Percentiles rank a stretch among this genome's conserved stretches.
phyloP scores from a whole-genome alignment of 2,888 invertebrate genomes.

The Lepidonotus clava region DNA sequence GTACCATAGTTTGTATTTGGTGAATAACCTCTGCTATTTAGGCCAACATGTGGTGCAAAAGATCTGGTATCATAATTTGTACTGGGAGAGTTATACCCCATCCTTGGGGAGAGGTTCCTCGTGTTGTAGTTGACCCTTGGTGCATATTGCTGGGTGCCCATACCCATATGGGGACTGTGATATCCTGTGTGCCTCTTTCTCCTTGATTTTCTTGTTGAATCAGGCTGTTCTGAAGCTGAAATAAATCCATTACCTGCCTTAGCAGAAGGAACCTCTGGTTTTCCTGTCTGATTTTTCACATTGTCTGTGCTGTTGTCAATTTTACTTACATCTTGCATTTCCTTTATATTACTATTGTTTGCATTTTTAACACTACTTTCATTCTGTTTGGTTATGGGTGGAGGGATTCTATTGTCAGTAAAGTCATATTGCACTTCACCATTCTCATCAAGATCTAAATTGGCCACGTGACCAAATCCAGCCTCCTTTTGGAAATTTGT shows the following conservation, averaged over 20 bases:
- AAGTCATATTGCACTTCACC: constrained; percentile 31
- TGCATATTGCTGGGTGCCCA: neutral
- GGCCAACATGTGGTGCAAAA: neutral
- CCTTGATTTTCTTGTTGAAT: too few species aligned
- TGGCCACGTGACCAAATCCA: neutral
- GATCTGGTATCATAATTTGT: neutral
- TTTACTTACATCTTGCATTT: too few species aligned
- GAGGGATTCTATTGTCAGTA: neutral
- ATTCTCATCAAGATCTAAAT: constrained; percentile 13
- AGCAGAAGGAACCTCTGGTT: too few species aligned
- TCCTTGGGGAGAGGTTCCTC: neutral
- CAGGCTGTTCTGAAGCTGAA: too few species aligned
- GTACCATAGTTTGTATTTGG: neutral
- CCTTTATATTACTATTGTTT: too few species aligned
- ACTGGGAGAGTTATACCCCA: neutral
- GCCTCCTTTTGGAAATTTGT: neutral
- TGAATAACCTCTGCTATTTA: neutral
- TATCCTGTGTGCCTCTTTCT: neutral
- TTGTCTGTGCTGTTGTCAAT: too few species aligned
- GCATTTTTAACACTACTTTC: too few species aligned
- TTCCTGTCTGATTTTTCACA: too few species aligned
- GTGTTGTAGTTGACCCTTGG: neutral
- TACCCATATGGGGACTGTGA: neutral
- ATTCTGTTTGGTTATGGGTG: neutral
- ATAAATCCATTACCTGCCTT: too few species aligned